Conservation (phyloP, 2,113 vertebrate genomes). For the Anguilla japonica region DNA sequence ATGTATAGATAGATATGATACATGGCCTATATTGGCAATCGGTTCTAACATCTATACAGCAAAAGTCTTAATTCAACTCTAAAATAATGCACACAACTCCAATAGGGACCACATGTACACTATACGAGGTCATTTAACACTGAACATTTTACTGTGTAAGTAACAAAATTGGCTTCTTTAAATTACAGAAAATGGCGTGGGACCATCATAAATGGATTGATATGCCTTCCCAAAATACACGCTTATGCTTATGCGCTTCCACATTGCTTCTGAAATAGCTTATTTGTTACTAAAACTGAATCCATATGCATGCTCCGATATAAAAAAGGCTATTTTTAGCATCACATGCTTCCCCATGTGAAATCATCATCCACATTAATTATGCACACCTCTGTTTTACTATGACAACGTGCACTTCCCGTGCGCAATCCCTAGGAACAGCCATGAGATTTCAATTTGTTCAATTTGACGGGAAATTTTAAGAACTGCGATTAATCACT, state of each 20-base stretch:
- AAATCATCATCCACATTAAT: slow-evolving; percentile 24
- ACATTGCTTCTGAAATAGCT: background rate
- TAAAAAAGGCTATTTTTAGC: slow-evolving; percentile 28
- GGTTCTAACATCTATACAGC: too few species aligned
- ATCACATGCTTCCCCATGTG: slow-evolving; percentile 36
- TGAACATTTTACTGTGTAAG: too few species aligned
- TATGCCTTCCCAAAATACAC: background rate
- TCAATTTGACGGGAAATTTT: background rate
- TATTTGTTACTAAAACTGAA: background rate
- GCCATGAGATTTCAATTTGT: background rate
- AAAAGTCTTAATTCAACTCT: too few species aligned
- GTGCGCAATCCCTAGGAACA: background rate
- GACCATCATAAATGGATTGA: background rate
- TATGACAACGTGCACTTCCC: slow-evolving; percentile 20
- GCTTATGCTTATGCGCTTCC: background rate
- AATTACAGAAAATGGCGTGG: background rate
- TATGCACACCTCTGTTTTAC: slow-evolving; percentile 25
- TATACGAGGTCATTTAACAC: too few species aligned
- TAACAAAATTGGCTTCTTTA: background rate
- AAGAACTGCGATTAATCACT: background rate
- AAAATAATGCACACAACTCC: too few species aligned
- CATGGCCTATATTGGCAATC: too few species aligned
- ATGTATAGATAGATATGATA: too few species aligned
- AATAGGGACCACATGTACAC: too few species aligned
- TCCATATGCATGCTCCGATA: background rate